Evolutionary conservation across 2,888 invertebrate species (phyloP).

Genomic region (Saturnia pavonia): DNA sequence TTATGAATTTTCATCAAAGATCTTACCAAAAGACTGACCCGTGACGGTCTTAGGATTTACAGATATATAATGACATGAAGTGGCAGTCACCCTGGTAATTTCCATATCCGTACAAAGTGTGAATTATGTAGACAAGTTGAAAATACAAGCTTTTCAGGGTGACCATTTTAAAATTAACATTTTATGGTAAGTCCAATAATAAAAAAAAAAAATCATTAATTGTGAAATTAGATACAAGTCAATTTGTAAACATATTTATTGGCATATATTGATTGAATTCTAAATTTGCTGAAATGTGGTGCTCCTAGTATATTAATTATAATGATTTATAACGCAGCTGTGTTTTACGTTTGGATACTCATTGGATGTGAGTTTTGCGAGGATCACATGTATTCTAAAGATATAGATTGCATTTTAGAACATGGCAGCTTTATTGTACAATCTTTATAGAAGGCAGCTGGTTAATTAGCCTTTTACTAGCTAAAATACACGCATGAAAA

Average conservation of each 20-base stretch:
- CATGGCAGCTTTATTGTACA: neutral
- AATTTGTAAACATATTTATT: too few species aligned
- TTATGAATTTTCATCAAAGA: slow-evolving; percentile 1
- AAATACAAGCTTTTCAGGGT: too few species aligned
- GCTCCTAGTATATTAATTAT: neutral
- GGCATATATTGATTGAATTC: too few species aligned
- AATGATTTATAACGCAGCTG: neutral
- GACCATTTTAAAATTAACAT: too few species aligned
- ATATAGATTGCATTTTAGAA: neutral
- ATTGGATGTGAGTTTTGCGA: too few species aligned
- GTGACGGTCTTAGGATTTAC: neutral
- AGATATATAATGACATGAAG: neutral
- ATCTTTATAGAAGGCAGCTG: neutral
- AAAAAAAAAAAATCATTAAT: too few species aligned
- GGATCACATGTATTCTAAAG: neutral
- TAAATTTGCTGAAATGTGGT: neutral
- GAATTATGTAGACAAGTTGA: neutral
- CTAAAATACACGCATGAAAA: neutral
- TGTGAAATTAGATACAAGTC: too few species aligned
- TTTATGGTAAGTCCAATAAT: too few species aligned
- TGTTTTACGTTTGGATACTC: neutral
- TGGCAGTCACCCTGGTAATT: neutral
- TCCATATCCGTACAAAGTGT: neutral
- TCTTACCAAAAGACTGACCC: neutral
- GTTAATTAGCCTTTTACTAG: neutral